phyloP scores from a whole-genome alignment of 2,888 invertebrate species.

The Rhabditophanes sp. region DNA sequence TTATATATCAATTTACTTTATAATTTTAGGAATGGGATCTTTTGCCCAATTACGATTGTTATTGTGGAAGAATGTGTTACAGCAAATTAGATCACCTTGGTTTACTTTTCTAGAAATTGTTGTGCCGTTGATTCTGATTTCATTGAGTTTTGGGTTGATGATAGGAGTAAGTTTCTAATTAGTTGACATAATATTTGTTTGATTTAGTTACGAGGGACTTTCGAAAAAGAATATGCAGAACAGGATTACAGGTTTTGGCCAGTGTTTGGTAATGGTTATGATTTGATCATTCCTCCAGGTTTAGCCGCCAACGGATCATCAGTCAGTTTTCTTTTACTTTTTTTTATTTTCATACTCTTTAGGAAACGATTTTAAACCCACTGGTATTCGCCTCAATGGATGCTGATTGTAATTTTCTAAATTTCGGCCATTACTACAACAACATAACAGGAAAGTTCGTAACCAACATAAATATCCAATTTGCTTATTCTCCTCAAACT shows the following conservation, averaged over 20 bases:
- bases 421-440: too few relatives aligned
- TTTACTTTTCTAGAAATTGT: conserved; percentile 30
- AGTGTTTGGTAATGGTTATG: conserved; percentile 20
- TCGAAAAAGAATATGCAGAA: conserved; percentile 14
- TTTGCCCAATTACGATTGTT: conserved; percentile 28
- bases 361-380: too few relatives aligned
- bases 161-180: conserved; percentile 19
- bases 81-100: conserved; percentile 20
- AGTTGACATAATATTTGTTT: conserved; percentile 2
- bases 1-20: too few relatives aligned
- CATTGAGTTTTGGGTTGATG: conserved; percentile 25
- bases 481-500: conserved; percentile 25
- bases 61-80: conserved; percentile 33
- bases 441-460: conserved; percentile 2
- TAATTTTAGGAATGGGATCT: conserved; percentile 19
- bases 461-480: conserved; percentile 9
- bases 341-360: too few relatives aligned
- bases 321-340: too few relatives aligned
- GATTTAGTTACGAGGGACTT: conserved; percentile 24
- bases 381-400: conserved; percentile 2
- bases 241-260: conserved; percentile 17
- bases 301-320: too few relatives aligned
- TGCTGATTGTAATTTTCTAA: too few relatives aligned
- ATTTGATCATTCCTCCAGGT: conserved; percentile 19
- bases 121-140: conserved; percentile 29